Evolutionary conservation across 1,140 invertebrate genomes (phyloP).

Genomic region (Caenorhabditis elegans): WBcel235 BX284604.4:11604001-11604500

Average conservation of each 20-base stretch:
- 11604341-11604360: constrained; percentile 61
- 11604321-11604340: constrained; percentile 84
- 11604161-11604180: constrained; percentile 96
- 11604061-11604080: constrained; percentile 97
- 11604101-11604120: constrained; percentile 75
- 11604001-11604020: constrained; percentile 98
- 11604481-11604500: constrained; percentile 82
- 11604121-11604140: neutral
- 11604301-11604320: constrained; percentile 75
- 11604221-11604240: constrained; percentile 99
- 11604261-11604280: constrained; percentile 73
- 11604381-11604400: constrained; percentile 93
- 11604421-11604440: constrained; percentile 88
- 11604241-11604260: constrained; percentile 99
- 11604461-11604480: constrained; percentile 94
- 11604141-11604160: constrained; percentile 82
- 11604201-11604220: constrained; percentile 99
- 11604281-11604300: neutral
- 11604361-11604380: constrained; percentile 81
- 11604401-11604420: constrained; percentile 92
- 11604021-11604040: constrained; percentile 99
- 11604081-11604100: constrained; percentile 95
- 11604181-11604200: constrained; percentile 94
- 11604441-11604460: constrained; percentile 78
- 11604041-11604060: constrained; percentile 99